phyloP scores from a whole-genome alignment of 2,113 vertebrate species.

The Sterrhoptilus dennistouni region DNA sequence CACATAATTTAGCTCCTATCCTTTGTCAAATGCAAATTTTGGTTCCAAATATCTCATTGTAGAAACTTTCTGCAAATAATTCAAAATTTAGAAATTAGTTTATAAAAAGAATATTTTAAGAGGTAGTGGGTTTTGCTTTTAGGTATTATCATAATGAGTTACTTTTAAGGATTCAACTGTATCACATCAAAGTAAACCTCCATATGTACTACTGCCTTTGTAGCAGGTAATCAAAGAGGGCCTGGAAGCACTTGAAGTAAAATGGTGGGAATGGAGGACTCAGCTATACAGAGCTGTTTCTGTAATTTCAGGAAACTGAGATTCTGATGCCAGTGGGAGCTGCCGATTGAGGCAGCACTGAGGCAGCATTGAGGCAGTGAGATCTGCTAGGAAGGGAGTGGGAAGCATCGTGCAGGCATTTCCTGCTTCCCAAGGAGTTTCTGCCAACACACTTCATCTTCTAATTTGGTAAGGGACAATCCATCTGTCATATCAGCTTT shows the following conservation, averaged over 20 bases:
- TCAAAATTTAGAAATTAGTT: not conserved
- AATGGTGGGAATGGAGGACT: not conserved
- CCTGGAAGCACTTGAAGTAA: not conserved
- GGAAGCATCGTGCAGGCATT: not conserved
- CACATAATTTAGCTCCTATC: not conserved
- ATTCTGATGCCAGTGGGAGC: not conserved
- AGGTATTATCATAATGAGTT: not conserved
- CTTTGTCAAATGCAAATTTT: not conserved
- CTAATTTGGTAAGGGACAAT: not conserved
- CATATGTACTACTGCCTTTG: not conserved
- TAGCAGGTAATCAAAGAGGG: not conserved
- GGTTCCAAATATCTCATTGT: not conserved
- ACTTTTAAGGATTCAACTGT: not conserved
- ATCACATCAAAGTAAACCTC: not conserved
- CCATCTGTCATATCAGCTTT: not conserved
- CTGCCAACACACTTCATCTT: slow-evolving; percentile 14
- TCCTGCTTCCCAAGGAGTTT: not conserved
- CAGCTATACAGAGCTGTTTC: not conserved
- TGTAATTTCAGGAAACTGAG: not conserved
- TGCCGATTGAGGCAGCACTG: not conserved
- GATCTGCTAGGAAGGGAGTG: not conserved
- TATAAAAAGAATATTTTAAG: not conserved
- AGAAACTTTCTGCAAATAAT: not conserved
- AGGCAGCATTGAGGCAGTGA: not conserved
- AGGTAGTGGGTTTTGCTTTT: not conserved